These are phyloP conservation scores for Triplophysa bombifrons DNA, from an alignment of 2,797 vertebrate species.

Conservation along the genomic window DNA sequence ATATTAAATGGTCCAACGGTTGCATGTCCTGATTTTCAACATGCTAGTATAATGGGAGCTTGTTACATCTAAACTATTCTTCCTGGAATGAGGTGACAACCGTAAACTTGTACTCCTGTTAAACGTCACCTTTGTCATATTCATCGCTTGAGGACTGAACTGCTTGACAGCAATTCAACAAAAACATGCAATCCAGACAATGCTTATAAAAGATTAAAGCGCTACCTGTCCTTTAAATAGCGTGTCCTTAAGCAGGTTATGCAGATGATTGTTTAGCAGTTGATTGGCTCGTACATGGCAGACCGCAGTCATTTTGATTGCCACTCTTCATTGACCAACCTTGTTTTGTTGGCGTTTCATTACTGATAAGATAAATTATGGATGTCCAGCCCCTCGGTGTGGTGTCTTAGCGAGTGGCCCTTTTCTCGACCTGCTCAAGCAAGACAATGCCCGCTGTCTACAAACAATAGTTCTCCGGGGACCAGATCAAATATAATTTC, in stretches of 20 bases:
- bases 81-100: slow-evolving; percentile 31
- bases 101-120: background rate
- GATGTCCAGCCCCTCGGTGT: slow-evolving; percentile 25
- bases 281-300: slow-evolving; percentile 26
- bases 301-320: slow-evolving; percentile 26
- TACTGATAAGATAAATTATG: slow-evolving; percentile 47
- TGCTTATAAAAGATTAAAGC: background rate
- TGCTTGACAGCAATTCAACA: slow-evolving; percentile 26
- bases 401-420: background rate
- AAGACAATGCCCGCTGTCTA: slow-evolving; percentile 36
- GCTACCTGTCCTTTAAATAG: slow-evolving; percentile 24
- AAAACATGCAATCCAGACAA: slow-evolving; percentile 19
- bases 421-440: slow-evolving; percentile 36
- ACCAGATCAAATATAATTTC: slow-evolving; percentile 29
- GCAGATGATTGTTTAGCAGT: slow-evolving; percentile 18
- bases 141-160: background rate
- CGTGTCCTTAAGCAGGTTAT: slow-evolving; percentile 14
- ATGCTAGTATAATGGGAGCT: slow-evolving; percentile 16
- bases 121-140: slow-evolving; percentile 23
- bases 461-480: slow-evolving; percentile 28
- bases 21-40: slow-evolving; percentile 32
- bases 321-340: slow-evolving; percentile 27
- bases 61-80: slow-evolving; percentile 22
- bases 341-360: slow-evolving; percentile 43
- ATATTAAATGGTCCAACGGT: background rate